Evolutionary conservation across 2,113 vertebrate species (phyloP).

Genomic region (Ursus arctos): DNA sequence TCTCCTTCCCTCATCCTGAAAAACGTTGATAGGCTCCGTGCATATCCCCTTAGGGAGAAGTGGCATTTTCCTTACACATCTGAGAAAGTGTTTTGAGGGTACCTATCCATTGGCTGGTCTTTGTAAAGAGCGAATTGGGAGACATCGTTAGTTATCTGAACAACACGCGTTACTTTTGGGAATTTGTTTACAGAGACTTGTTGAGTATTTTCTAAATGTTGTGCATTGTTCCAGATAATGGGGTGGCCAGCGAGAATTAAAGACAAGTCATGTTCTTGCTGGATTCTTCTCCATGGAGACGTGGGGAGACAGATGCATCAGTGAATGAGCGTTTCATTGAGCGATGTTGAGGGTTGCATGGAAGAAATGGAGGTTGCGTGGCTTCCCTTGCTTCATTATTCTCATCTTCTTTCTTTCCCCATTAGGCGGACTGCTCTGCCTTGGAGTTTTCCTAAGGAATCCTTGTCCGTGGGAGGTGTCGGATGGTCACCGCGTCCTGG

Average conservation of each 20-base stretch:
- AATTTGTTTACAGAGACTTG: accelerated
- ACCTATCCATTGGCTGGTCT: accelerated
- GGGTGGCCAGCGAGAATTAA: accelerated
- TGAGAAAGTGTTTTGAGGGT: too few species aligned
- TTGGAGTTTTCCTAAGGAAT: conserved; percentile 79
- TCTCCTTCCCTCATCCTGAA: too few species aligned
- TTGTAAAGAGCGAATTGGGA: background rate
- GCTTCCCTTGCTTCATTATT: background rate
- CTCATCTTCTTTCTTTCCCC: conserved; percentile 73
- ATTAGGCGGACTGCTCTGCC: conserved; percentile 84
- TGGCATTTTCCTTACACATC: too few species aligned
- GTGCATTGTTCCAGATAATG: accelerated
- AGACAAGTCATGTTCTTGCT: background rate
- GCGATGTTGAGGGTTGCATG: accelerated
- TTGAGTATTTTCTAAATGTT: accelerated
- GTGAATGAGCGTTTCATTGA: accelerated
- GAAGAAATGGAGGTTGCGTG: accelerated
- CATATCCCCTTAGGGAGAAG: accelerated
- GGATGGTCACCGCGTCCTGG: background rate
- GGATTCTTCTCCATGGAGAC: accelerated
- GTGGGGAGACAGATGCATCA: accelerated
- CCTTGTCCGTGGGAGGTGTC: background rate
- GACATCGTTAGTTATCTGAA: accelerated
- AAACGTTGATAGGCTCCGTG: accelerated
- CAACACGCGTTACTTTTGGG: accelerated